Percentiles rank a stretch among this genome's conserved stretches.
Evolutionary conservation across 2,888 invertebrate species (phyloP).

Genomic region (Penaeus monodon): DNA sequence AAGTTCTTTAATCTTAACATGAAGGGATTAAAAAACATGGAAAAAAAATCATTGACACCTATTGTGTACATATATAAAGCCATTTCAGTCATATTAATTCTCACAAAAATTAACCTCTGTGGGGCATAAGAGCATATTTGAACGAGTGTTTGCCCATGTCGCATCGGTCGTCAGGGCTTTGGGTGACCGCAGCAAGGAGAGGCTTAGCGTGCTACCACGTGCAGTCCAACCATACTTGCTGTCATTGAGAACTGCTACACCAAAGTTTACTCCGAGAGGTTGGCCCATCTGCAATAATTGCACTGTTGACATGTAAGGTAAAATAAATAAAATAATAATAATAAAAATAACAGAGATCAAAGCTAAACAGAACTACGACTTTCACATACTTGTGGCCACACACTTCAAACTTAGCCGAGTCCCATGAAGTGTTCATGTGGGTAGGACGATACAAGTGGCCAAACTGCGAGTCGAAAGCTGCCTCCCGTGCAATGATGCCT

Average conservation of each 20-base stretch:
- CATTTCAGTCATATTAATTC: no score
- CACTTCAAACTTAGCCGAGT: constrained; percentile 73
- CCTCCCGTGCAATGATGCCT: constrained; percentile 68
- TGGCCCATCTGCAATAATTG: constrained; percentile 69
- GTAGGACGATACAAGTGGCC: constrained; percentile 71
- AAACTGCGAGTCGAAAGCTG: constrained; percentile 72
- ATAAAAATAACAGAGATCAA: neutral
- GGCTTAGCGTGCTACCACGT: constrained; percentile 69
- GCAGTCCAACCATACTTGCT: constrained; percentile 73
- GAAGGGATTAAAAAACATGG: no score
- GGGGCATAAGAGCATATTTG: constrained; percentile 72
- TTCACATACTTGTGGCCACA: constrained; percentile 71
- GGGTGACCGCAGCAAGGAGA: constrained; percentile 72
- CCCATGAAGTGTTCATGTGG: constrained; percentile 73
- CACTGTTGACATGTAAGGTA: no score
- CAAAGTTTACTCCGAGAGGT: constrained; percentile 71
- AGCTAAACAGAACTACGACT: neutral
- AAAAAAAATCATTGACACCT: no score
- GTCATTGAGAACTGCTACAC: constrained; percentile 72
- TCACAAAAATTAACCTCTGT: constrained; percentile 68
- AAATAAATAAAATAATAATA: neutral
- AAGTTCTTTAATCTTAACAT: neutral
- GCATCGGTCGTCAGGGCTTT: constrained; percentile 71
- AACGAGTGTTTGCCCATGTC: constrained; percentile 72
- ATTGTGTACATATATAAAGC: no score